A percentile compares a stretch with the other conserved stretches of the same genome.
These are phyloP conservation scores for Parotia lawesii DNA, from an alignment of 2,113 vertebrate species.

Conservation along the genomic window DNA sequence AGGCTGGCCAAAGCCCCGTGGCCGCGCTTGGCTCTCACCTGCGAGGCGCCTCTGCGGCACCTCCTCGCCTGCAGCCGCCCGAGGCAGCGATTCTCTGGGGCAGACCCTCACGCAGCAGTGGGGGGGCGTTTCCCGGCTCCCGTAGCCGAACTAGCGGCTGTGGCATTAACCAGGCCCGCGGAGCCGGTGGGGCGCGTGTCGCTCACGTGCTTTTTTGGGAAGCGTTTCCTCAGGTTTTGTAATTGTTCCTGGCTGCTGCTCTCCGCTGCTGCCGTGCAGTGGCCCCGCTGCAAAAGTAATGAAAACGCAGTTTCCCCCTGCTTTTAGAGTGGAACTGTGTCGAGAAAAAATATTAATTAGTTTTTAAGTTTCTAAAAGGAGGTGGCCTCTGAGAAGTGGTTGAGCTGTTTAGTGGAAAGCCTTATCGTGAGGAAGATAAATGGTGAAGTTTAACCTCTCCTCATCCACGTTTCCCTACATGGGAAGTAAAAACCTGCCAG, in stretches of 20 bases:
- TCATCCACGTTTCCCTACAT: background rate
- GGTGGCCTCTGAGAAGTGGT: background rate
- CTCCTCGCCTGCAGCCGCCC: background rate
- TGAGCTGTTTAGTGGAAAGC: background rate
- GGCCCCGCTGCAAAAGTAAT: background rate
- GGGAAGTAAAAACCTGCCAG: background rate
- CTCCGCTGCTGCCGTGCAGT: background rate
- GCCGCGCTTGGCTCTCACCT: background rate
- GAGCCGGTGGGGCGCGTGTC: background rate
- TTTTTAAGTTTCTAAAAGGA: background rate
- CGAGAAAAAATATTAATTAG: background rate
- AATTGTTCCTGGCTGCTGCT: background rate
- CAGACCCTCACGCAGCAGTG: rapidly evolving
- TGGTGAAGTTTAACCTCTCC: background rate
- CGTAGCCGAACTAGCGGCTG: rapidly evolving
- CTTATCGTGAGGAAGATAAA: background rate
- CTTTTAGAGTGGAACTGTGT: background rate
- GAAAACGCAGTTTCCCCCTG: background rate
- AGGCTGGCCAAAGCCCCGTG: background rate
- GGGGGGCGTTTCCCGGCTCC: background rate
- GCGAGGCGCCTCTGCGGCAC: background rate
- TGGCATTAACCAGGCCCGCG: background rate
- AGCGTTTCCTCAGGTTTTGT: background rate
- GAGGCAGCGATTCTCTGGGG: background rate
- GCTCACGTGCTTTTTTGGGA: background rate